These are phyloP conservation scores for Saimiri boliviensis DNA, from an alignment of 2,113 vertebrate genomes.

Conservation along the genomic window DNA sequence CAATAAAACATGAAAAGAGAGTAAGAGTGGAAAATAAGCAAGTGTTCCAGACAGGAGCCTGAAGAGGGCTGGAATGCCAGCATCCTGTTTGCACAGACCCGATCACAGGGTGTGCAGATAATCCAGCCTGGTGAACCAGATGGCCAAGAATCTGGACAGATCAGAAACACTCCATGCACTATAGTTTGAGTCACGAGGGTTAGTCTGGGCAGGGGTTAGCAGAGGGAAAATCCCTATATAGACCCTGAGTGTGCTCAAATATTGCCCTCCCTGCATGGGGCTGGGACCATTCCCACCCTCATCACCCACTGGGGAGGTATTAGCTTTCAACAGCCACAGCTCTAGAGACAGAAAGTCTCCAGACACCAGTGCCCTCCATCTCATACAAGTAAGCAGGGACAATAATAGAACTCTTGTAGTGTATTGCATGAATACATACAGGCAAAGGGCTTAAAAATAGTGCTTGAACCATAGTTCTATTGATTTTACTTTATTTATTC, in stretches of 20 bases:
- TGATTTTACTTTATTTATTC: background rate
- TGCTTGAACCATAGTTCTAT: background rate
- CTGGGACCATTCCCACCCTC: background rate
- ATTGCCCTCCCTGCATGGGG: rapidly evolving
- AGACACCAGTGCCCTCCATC: too few relatives aligned
- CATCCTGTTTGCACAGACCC: background rate
- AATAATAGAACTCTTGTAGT: background rate
- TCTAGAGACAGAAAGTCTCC: background rate
- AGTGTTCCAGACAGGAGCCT: background rate
- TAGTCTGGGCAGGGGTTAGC: background rate
- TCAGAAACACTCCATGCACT: rapidly evolving
- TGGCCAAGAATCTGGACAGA: too few relatives aligned
- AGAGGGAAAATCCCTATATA: background rate
- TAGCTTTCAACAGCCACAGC: background rate
- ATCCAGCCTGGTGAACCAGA: background rate
- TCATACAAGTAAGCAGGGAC: background rate
- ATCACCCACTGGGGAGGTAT: background rate
- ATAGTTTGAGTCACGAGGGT: background rate
- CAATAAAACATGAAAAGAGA: rapidly evolving
- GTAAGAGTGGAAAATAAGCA: background rate
- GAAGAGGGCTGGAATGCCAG: background rate
- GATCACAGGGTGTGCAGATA: rapidly evolving
- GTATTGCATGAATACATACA: background rate
- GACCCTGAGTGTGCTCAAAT: background rate
- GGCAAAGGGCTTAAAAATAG: background rate